Conservation (phyloP, 2,888 invertebrate genomes). For the Eupsilia transversa region DNA sequence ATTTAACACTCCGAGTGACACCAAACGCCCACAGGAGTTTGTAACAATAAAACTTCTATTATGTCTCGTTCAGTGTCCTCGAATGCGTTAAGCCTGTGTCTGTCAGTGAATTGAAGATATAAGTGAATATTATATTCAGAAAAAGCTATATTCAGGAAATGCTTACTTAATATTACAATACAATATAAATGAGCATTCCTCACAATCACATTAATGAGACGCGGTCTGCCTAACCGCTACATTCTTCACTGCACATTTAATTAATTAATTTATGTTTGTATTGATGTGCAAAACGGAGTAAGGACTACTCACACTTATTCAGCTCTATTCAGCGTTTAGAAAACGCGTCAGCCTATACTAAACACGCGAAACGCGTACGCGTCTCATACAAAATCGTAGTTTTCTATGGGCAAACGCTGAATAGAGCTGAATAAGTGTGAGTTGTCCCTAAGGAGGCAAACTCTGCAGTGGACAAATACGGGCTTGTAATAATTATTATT, state of each 20-base stretch:
- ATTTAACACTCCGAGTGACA: no score
- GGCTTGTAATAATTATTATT: neutral
- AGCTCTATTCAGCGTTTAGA: no score
- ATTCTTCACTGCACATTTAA: neutral
- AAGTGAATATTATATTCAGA: neutral
- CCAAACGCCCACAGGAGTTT: no score
- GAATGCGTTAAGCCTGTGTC: neutral
- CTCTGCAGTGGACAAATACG: neutral
- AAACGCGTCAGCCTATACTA: no score
- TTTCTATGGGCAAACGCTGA: no score
- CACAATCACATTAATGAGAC: neutral
- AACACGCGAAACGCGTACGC: no score
- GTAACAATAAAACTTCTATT: no score
- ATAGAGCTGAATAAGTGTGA: no score
- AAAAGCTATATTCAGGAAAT: neutral
- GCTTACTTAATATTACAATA: neutral
- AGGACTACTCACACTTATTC: no score
- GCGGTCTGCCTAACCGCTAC: neutral
- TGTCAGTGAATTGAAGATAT: neutral
- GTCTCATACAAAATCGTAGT: no score
- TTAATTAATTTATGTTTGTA: neutral
- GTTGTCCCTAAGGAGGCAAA: no score
- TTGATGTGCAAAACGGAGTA: neutral
- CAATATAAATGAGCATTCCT: neutral
- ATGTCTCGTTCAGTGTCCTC: no score